Conservation (phyloP, 2,113 vertebrate species). For the Malurus cyaneus region DNA sequence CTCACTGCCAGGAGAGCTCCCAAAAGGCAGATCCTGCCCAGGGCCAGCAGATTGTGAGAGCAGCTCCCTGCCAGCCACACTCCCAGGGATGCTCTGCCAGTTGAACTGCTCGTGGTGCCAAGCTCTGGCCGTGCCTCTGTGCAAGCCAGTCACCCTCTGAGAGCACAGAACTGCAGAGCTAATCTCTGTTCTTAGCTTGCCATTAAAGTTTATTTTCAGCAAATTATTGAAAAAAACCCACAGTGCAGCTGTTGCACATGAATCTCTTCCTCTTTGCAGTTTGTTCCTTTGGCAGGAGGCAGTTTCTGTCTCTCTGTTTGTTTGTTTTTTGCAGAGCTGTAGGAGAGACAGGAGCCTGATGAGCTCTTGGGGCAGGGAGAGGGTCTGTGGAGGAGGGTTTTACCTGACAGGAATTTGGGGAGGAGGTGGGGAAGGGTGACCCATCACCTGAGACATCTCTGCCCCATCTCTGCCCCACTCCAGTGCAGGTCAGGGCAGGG, state of each 20-base stretch:
- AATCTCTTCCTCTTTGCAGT: slow-evolving; percentile 20
- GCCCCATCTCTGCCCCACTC: not conserved
- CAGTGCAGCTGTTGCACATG: slow-evolving; percentile 36
- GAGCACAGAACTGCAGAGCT: slow-evolving; percentile 1
- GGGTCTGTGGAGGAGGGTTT: not conserved
- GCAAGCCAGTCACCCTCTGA: not conserved
- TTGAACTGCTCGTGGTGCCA: not conserved
- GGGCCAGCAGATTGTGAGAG: not conserved
- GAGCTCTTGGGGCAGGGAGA: not conserved
- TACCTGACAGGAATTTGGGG: not conserved
- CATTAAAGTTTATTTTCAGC: slow-evolving; percentile 65
- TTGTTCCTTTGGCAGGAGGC: slow-evolving; percentile 25
- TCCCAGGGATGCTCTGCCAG: not conserved
- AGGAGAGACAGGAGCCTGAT: not conserved
- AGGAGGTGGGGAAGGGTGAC: not conserved
- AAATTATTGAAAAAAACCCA: slow-evolving; percentile 60
- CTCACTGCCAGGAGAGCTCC: not conserved
- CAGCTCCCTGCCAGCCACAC: not conserved
- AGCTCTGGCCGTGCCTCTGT: not conserved
- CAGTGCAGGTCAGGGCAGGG: not conserved
- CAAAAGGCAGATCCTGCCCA: not conserved
- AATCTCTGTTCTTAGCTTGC: slow-evolving; percentile 38
- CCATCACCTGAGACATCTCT: not conserved
- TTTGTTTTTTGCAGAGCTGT: not conserved
- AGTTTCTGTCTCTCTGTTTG: not conserved